Base-by-base conservation (phyloP, 2,888 invertebrate species). In the Psylliodes chrysocephalus region DNA sequence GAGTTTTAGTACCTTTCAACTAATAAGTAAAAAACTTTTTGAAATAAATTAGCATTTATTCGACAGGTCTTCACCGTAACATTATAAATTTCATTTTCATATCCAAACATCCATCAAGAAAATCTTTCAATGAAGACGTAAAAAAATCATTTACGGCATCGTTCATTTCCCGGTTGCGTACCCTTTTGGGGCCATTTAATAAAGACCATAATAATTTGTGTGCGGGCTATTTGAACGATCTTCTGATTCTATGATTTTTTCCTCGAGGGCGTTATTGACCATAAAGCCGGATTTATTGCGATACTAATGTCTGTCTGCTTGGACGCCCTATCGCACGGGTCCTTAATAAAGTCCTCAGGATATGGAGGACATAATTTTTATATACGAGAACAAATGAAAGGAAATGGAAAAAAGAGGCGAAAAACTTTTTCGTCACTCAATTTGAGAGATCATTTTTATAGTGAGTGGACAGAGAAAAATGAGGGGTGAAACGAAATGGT, bases 201-300 rank as follows among this genome's bases (percentile, higher is more conserved):
- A 51, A 28, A 33, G 51, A 51, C 15, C 33, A 51, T 51, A 51
- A 51, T 51, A 51, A 51, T 51, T 51, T 52, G 52, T 52, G 52
- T 38, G 35, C 12, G 33, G 38, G 35, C 52, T 19, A 35, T 52
- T 52, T 33, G 51, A 28, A 30, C 30, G 33, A 17, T 33, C 51
- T 33, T 51, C 33, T 6, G 30, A 28, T 52, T 52, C 52, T 52
- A 35, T 52, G 52, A 52, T 52, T 33, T 52, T 52, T 52, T 30
- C 17, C 17, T 6, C n/a, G 49, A 46, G 25, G 28, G 28, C 19
- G 38, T 52, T 52, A 52, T 52, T 52, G 52, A 35, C 52, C 52
- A 52, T 52, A 52, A 52, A 52, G 22, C n/a, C 6, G 35, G 38
- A 52, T 52, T 52, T 52, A 52, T 38, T 35, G 25, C 52, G 10